A percentile compares a stretch with the other conserved stretches of the same genome.
Conservation (phyloP, 2,113 vertebrate species). For the Tiliqua scincoides region DNA sequence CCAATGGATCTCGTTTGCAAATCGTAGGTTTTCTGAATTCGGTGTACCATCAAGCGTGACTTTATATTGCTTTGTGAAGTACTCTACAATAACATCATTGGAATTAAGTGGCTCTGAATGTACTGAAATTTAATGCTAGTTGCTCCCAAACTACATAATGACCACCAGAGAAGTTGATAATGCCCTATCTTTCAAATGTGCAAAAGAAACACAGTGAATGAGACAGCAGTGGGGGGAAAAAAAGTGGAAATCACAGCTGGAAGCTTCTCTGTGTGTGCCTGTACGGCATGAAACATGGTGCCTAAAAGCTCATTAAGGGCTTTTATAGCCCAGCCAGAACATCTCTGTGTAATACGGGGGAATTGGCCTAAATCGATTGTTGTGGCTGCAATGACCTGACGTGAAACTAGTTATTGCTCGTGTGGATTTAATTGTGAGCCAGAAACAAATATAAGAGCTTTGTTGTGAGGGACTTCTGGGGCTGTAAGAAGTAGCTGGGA, state of each 20-base stretch:
- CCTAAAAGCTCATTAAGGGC: slow-evolving; percentile 58
- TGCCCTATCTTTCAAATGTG: slow-evolving; percentile 27
- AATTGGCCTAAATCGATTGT: slow-evolving; percentile 8
- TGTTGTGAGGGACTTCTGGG: not conserved
- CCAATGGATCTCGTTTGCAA: slow-evolving; percentile 25
- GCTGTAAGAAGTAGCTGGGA: not conserved
- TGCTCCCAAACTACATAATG: slow-evolving; percentile 49
- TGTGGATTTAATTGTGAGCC: not conserved
- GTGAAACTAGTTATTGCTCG: not conserved
- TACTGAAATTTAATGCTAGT: slow-evolving; percentile 37
- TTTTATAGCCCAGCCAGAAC: slow-evolving; percentile 40
- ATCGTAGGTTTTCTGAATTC: slow-evolving; percentile 34
- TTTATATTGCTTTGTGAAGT: slow-evolving; percentile 37
- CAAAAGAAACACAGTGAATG: slow-evolving; percentile 25
- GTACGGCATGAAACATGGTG: slow-evolving; percentile 39
- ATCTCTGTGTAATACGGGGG: slow-evolving; percentile 37
- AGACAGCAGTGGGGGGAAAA: not conserved
- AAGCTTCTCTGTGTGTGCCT: slow-evolving; percentile 36
- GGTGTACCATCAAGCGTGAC: slow-evolving; percentile 20
- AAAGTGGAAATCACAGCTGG: slow-evolving; percentile 47
- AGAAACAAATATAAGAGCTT: not conserved
- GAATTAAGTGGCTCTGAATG: slow-evolving; percentile 44
- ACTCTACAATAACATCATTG: slow-evolving; percentile 39
- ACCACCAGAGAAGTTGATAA: slow-evolving; percentile 55
- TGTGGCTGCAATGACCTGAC: not conserved